Percentiles rank a stretch among this genome's conserved stretches.
phyloP scores from a whole-genome alignment of 2,113 vertebrate genomes.

The Lepisosteus osseus region DNA sequence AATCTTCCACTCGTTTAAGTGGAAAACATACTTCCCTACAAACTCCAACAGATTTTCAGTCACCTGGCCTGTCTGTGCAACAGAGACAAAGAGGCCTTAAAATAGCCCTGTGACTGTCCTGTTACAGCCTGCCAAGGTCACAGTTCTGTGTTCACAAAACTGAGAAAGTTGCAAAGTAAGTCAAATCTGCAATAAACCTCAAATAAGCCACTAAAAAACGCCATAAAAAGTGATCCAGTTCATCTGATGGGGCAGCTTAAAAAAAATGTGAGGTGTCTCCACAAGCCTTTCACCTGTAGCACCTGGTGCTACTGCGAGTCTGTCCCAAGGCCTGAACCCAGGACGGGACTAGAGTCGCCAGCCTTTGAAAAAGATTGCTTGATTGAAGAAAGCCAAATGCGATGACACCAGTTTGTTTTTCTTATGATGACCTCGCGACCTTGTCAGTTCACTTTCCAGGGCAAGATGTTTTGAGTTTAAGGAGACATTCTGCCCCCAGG shows the following conservation, averaged over 20 bases:
- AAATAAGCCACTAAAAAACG: neutral
- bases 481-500: neutral
- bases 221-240: neutral
- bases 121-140: neutral
- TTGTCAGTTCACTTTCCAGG: neutral
- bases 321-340: neutral
- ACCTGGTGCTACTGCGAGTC: no score
- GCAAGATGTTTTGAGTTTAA: slow-evolving; percentile 1
- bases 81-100: neutral
- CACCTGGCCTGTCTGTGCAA: neutral
- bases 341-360: neutral
- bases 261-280: neutral
- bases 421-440: neutral
- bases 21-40: no score
- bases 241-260: neutral
- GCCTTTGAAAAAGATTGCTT: neutral
- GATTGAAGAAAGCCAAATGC: neutral
- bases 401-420: neutral
- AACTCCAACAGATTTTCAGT: neutral
- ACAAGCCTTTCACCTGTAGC: neutral
- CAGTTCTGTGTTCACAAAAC: neutral
- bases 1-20: no score
- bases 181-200: neutral
- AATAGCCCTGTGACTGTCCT: neutral
- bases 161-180: neutral